Conservation (phyloP, 2,797 vertebrate species). For the Liasis olivaceus region DNA sequence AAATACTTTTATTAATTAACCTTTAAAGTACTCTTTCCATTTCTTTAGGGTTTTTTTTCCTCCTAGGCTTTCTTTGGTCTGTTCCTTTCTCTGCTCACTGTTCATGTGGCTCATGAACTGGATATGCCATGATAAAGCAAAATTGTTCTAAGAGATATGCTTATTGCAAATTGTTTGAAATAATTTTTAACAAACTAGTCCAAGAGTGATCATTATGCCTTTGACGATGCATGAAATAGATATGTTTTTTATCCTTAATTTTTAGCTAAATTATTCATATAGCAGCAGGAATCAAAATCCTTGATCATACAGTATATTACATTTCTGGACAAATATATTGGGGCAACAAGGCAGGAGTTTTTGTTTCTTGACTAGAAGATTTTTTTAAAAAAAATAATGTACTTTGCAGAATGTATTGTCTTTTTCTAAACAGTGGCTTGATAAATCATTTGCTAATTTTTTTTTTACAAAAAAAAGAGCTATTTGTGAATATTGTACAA, state of each 20-base stretch:
- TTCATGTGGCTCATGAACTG: slow-evolving; percentile 32
- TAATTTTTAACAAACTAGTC: slow-evolving; percentile 28
- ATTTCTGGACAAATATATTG: not conserved
- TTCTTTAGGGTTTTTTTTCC: slow-evolving; percentile 41
- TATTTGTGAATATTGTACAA: slow-evolving; percentile 24
- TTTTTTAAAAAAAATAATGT: not conserved
- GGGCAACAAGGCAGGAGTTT: not conserved
- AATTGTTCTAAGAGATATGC: slow-evolving; percentile 38
- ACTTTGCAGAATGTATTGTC: not conserved
- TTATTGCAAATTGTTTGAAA: slow-evolving; percentile 44
- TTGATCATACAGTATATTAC: not conserved
- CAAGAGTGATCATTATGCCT: slow-evolving; percentile 29
- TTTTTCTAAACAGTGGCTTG: not conserved
- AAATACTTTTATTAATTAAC: not conserved
- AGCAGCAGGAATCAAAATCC: slow-evolving; percentile 28
- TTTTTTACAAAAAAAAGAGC: not conserved
- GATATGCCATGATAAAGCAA: slow-evolving; percentile 36
- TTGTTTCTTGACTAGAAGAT: not conserved
- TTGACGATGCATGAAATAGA: slow-evolving; percentile 60
- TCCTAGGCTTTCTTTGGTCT: slow-evolving; percentile 36
- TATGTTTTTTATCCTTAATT: slow-evolving; percentile 51
- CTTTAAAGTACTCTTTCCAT: slow-evolving; percentile 24
- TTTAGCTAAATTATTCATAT: slow-evolving; percentile 27
- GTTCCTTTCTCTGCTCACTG: slow-evolving; percentile 24
- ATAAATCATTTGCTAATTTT: not conserved